These are phyloP conservation scores for Acromyrmex charruanus DNA, from an alignment of 1,140 invertebrate species.

Conservation along the genomic window DNA sequence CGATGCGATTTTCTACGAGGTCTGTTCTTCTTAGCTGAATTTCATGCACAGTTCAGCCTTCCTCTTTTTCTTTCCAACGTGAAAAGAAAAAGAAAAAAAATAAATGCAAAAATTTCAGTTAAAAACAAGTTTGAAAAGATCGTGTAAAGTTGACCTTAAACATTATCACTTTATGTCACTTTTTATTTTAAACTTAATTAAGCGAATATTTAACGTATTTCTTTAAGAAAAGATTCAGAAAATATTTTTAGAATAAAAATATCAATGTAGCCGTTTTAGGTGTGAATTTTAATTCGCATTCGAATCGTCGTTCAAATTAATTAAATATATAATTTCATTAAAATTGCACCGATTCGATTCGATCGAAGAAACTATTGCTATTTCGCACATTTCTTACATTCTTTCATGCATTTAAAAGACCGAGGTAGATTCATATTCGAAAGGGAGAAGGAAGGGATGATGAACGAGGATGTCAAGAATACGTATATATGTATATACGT, in stretches of 20 bases:
- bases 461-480: background rate
- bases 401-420: background rate
- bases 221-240: background rate
- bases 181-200: background rate
- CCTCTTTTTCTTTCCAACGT: too few species aligned
- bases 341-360: background rate
- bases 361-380: background rate
- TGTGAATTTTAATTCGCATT: background rate
- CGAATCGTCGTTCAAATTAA: background rate
- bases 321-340: background rate
- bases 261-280: background rate
- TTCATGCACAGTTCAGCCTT: too few species aligned
- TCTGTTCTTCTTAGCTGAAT: too few species aligned
- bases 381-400: background rate
- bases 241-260: background rate
- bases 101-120: too few species aligned
- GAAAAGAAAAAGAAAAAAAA: too few species aligned
- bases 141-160: background rate
- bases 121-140: too few species aligned
- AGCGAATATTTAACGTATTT: background rate
- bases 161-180: background rate
- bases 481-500: too few species aligned
- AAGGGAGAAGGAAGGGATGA: background rate
- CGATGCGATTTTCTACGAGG: background rate
- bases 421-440: background rate